These are phyloP conservation scores for Troides oblongomaculatus DNA, from an alignment of 2,888 invertebrate genomes.

Conservation along the genomic window DNA sequence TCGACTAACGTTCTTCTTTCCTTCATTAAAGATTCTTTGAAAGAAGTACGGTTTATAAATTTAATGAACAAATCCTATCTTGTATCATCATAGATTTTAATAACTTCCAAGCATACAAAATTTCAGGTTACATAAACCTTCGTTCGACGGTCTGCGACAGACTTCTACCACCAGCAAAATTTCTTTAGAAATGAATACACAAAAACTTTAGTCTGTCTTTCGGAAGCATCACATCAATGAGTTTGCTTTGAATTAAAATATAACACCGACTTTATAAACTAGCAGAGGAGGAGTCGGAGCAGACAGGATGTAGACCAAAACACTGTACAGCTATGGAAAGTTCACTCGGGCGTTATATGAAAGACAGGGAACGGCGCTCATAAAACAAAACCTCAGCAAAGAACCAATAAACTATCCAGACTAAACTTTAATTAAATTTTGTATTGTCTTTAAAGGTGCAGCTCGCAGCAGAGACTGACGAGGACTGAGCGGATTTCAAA, in stretches of 20 bases:
- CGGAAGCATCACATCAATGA: neutral
- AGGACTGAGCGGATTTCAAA: neutral
- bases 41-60: no score
- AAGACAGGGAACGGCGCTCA: conserved; percentile 47
- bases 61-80: no score
- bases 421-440: conserved; percentile 74
- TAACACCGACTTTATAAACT: neutral
- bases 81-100: no score
- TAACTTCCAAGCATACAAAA: no score
- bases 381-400: conserved; percentile 56
- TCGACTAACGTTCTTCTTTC: no score
- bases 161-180: no score
- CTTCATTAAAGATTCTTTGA: no score
- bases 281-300: conserved; percentile 6
- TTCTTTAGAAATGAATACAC: no score
- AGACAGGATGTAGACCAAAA: conserved; percentile 25
- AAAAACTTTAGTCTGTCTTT: neutral
- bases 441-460: conserved; percentile 64
- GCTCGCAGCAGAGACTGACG: conserved; percentile 36
- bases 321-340: conserved; percentile 34
- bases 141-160: no score
- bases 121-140: no score
- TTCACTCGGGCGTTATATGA: conserved; percentile 33
- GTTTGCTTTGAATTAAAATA: conserved; percentile 13
- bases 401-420: conserved; percentile 70